Base-by-base conservation (phyloP, 1,140 invertebrate genomes). In the Hylaeus anthracinus region DNA sequence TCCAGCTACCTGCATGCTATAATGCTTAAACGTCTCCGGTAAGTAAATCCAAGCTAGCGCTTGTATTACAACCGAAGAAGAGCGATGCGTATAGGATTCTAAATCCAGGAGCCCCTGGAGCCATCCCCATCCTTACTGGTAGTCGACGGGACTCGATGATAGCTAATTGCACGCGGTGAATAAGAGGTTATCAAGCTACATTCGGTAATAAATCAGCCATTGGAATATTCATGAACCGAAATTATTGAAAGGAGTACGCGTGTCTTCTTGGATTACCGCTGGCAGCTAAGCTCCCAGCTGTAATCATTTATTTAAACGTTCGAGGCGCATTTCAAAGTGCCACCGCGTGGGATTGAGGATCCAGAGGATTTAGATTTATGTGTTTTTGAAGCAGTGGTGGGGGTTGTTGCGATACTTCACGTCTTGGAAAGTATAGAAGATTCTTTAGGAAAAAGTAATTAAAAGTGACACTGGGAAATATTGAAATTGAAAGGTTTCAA, bases 231-330 rank as follows among this genome's bases (percentile, higher is more conserved):
- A 79, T 64, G 70, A 79, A 73, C 65, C 60, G 51, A 64, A 79
- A 70, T 60, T 79, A 55, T 79, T 48, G 69, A 73, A 48, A 79
- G 70, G 61, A 55, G 39, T 41, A 61, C 61, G 77, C 37, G 8
- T 51, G 77, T 70, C 70, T 73, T 79, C 70, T 73, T 56, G n/a
- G 48, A 61, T 79, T 73, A 79, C 69, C 12, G 39, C 37, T 4
- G 10, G 37, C 66, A 48, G 70, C 48, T 74, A 74, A 74, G 39
- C 45, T 48, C 53, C 15, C 45, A 55, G 15, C 56, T 77, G 70
- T 61, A 78, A 78, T 78, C 58, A 78, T 78, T 78, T 78, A 72
- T 70, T 26, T 71, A 71, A 77, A 77, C 56, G 72, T 60, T 26
- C 61, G 63, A 39, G 55, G 56, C 26, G 41, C 6, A 6, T 43